These are phyloP conservation scores for Diaprepes abbreviatus DNA, from an alignment of 2,888 invertebrate genomes.

Conservation along the genomic window DNA sequence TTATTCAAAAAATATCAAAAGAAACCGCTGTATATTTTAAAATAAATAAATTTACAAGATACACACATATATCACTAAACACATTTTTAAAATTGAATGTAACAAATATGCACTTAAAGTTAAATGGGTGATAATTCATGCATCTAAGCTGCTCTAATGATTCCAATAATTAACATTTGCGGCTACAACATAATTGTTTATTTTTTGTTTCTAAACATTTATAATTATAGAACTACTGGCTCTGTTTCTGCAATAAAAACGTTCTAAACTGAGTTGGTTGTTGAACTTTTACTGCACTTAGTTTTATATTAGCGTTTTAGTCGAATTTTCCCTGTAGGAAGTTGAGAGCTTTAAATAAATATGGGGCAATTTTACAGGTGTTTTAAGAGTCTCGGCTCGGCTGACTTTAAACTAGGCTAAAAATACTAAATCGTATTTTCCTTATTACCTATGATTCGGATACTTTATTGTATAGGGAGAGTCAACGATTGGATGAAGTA, in stretches of 20 bases:
- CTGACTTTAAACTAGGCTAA: too few species aligned
- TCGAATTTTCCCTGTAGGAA: too few species aligned
- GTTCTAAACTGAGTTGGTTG: slow-evolving; percentile 13
- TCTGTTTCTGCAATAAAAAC: slow-evolving; percentile 31
- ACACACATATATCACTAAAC: neutral
- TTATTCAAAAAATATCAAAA: too few species aligned
- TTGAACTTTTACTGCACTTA: slow-evolving; percentile 25
- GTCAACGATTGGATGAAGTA: too few species aligned
- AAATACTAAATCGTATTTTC: too few species aligned
- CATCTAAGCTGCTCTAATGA: slow-evolving; percentile 19
- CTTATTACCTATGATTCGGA: too few species aligned
- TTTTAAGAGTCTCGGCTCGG: too few species aligned
- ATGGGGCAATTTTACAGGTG: too few species aligned
- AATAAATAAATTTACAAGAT: neutral
- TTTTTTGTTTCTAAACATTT: slow-evolving; percentile 30
- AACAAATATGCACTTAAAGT: neutral
- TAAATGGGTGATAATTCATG: slow-evolving; percentile 4
- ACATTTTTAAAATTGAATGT: slow-evolving; percentile 1
- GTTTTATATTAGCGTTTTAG: neutral
- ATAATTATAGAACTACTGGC: slow-evolving; percentile 31
- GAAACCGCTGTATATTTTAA: too few species aligned
- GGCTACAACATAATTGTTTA: slow-evolving; percentile 18
- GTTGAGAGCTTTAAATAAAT: too few species aligned
- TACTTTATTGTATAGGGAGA: too few species aligned
- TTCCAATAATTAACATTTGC: slow-evolving; percentile 5